A percentile compares a stretch with the other conserved stretches of the same genome.
These are phyloP conservation scores for Drosophila nebulosa DNA, from an alignment of 1,140 invertebrate species.

Conservation along the genomic window DNA sequence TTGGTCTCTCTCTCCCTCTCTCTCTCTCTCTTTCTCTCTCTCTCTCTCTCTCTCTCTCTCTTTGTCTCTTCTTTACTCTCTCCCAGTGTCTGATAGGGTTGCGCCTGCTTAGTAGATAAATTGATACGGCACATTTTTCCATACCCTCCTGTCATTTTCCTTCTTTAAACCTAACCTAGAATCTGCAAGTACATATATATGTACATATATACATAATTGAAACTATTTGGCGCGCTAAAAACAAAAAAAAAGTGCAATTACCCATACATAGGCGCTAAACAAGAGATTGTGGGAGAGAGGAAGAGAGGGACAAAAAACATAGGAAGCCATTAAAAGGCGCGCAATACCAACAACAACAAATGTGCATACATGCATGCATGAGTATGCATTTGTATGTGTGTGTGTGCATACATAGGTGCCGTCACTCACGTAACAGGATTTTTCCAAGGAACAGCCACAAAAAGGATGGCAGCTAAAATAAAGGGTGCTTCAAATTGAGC, in stretches of 20 bases:
- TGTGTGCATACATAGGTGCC: background rate
- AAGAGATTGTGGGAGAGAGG: background rate
- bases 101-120: background rate
- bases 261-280: background rate
- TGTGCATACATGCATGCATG: background rate
- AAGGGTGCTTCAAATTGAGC: constrained; percentile 5
- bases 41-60: constrained; percentile 12
- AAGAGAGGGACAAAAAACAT: background rate
- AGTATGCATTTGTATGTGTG: background rate
- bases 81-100: background rate
- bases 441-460: constrained; percentile 22
- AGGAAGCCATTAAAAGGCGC: constrained; percentile 58
- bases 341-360: constrained; percentile 33
- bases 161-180: constrained; percentile 60
- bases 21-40: background rate
- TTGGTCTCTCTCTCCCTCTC: constrained; percentile 6
- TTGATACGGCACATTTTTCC: background rate
- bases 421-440: constrained; percentile 54
- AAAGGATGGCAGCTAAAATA: constrained; percentile 1
- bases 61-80: too few relatives aligned
- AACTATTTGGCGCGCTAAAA: background rate
- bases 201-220: constrained; percentile 13
- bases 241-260: background rate
- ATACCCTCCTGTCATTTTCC: constrained; percentile 22
- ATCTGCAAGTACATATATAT: constrained; percentile 24